phyloP scores from a whole-genome alignment of 2,888 invertebrate genomes.

The Clivina fossor region DNA sequence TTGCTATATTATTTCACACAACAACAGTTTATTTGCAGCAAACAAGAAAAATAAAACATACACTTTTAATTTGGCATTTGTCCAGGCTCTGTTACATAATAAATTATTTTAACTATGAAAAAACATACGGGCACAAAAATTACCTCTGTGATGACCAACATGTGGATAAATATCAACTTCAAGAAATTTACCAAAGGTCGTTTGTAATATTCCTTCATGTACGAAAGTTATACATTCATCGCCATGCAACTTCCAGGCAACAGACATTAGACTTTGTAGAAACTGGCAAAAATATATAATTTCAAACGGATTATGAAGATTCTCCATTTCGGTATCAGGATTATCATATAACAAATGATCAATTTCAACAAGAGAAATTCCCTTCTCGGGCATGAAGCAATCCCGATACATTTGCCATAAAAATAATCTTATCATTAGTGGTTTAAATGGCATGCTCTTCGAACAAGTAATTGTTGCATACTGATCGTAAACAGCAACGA shows the following conservation, averaged over 20 bases:
- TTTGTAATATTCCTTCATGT: constrained; percentile 57
- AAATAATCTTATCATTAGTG: constrained; percentile 57
- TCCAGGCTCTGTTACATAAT: background rate
- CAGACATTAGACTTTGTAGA: constrained; percentile 58
- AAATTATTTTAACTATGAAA: background rate
- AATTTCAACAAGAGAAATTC: constrained; percentile 57
- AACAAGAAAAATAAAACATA: background rate
- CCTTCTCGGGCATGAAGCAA: constrained; percentile 56
- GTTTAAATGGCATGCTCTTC: constrained; percentile 50
- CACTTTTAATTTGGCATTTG: background rate
- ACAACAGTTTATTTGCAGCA: background rate
- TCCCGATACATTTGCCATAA: constrained; percentile 65
- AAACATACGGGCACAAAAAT: constrained; percentile 22
- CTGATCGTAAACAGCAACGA: constrained; percentile 57
- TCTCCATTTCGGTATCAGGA: constrained; percentile 54
- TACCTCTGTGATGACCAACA: constrained; percentile 54
- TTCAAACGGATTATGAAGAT: constrained; percentile 60
- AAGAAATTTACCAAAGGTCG: constrained; percentile 58
- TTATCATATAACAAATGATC: constrained; percentile 57
- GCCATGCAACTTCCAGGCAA: constrained; percentile 56
- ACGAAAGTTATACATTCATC: constrained; percentile 49
- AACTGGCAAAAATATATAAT: constrained; percentile 66
- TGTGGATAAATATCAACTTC: constrained; percentile 55
- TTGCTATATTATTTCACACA: background rate
- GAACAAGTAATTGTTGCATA: constrained; percentile 56